Evolutionary conservation across 2,797 vertebrate species (phyloP), one percentile per base, ranked within the genome.

Genomic region (Ctenochaetus hawaiiensis): DNA sequence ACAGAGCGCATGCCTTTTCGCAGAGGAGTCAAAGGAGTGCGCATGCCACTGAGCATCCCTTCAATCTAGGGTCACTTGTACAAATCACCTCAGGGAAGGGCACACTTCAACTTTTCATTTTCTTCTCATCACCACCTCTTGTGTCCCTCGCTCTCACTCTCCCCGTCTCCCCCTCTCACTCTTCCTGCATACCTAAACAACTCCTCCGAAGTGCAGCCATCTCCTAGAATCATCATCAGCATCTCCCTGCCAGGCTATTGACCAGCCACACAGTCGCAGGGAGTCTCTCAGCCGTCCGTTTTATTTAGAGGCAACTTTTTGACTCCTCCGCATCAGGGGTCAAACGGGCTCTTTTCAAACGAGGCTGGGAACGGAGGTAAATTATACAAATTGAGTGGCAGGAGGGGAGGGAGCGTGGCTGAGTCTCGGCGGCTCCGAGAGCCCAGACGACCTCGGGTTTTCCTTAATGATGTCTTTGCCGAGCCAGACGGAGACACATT

Each of bases 351-450:
- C 67, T 61, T 87, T 87, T 74, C 77, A 75, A 74, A 87, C 83
- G 47, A 71, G 83, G 76, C 83, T 85, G 11, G 1, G 67, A 87
- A 73, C 20, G 17, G 70, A 85, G 78, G 87, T 87, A 86, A 92
- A 92, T 91, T 91, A 92, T 75, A 89, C 90, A 94, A 92, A 94
- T 91, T 90, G 88, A 94, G 85, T 81, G 91, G 89, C 84, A 85
- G 81, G 82, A 87, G 80, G 81, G 77, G 87, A 78, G 75, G 88
- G 74, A 80, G 85, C 17, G 57, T 47, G 30, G 84, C 78, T 54
- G 80, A 86, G 75, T 39, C 82, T 73, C 67, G 0, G 72, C 72
- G 67, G 76, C 69, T 69, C 78, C 1, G 39, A 91, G 92, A 93
- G 92, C 93, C 83, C 78, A 43, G 51, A 47, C 67, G 71, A 93